phyloP scores from a whole-genome alignment of 2,113 vertebrate species.

The Daphoenositta chrysoptera region DNA sequence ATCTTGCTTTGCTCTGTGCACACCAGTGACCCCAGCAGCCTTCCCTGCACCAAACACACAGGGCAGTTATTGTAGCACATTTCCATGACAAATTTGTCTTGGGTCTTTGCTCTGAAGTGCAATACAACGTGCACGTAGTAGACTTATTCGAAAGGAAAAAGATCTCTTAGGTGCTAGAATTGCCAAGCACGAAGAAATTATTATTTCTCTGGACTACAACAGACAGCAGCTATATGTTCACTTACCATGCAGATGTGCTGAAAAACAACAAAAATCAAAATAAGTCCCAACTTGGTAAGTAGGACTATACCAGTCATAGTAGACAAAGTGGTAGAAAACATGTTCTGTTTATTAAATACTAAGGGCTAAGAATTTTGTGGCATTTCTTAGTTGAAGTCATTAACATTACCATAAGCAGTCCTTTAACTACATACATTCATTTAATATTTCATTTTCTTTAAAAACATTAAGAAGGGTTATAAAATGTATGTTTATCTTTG shows the following conservation, averaged over 20 bases:
- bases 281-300: constrained; percentile 38
- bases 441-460: constrained; percentile 53
- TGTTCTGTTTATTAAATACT: constrained; percentile 42
- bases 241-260: constrained; percentile 36
- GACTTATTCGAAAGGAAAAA: not conserved
- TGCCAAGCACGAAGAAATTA: not conserved
- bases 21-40: not conserved
- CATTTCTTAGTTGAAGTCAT: constrained; percentile 15
- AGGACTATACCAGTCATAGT: constrained; percentile 16
- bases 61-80: not conserved
- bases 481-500: constrained; percentile 46
- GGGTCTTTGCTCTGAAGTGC: not conserved
- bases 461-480: not conserved
- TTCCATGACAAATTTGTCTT: not conserved
- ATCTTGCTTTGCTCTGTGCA: constrained; percentile 38
- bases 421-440: constrained; percentile 30
- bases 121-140: not conserved
- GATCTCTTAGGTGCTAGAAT: not conserved
- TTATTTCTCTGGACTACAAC: not conserved
- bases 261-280: constrained; percentile 55
- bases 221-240: constrained; percentile 7
- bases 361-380: constrained; percentile 39
- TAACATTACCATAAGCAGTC: constrained; percentile 38
- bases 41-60: constrained; percentile 30
- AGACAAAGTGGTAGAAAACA: constrained; percentile 58